Evolutionary conservation across 2,888 invertebrate genomes (phyloP).

Genomic region (Hypsopygia costalis): DNA sequence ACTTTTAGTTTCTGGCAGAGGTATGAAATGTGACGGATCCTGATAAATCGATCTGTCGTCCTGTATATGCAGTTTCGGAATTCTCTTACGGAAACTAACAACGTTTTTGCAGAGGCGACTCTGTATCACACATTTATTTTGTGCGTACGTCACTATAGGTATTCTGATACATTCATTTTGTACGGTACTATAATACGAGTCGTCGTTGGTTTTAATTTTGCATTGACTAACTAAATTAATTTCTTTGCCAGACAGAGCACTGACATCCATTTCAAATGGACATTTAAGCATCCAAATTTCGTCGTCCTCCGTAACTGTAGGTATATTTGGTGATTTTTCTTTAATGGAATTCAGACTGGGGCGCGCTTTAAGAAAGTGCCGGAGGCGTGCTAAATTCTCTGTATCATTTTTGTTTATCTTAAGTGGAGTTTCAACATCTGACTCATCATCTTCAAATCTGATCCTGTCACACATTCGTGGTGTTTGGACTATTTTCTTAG

Average conservation of each 20-base stretch:
- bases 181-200: slow-evolving; percentile 43
- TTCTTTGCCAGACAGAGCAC: slow-evolving; percentile 32
- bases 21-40: slow-evolving; percentile 48
- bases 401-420: background rate
- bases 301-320: slow-evolving; percentile 40
- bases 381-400: background rate
- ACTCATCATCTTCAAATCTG: background rate
- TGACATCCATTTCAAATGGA: slow-evolving; percentile 43
- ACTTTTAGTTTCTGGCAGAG: slow-evolving; percentile 59
- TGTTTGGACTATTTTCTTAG: background rate
- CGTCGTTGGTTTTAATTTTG: slow-evolving; percentile 53
- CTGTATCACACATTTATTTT: slow-evolving; percentile 30
- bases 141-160: slow-evolving; percentile 29
- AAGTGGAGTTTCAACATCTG: background rate
- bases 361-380: slow-evolving; percentile 37
- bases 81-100: slow-evolving; percentile 46
- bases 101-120: slow-evolving; percentile 34
- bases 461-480: background rate
- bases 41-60: slow-evolving; percentile 37
- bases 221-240: slow-evolving; percentile 42
- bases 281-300: slow-evolving; percentile 57
- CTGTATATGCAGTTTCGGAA: slow-evolving; percentile 49
- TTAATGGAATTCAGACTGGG: slow-evolving; percentile 28
- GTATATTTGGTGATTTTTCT: slow-evolving; percentile 15
- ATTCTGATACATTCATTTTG: slow-evolving; percentile 26